Evolutionary conservation across 53 echinoderm and acorn worm genomes (phyloP).

Genomic region (Arbacia lixula): DNA sequence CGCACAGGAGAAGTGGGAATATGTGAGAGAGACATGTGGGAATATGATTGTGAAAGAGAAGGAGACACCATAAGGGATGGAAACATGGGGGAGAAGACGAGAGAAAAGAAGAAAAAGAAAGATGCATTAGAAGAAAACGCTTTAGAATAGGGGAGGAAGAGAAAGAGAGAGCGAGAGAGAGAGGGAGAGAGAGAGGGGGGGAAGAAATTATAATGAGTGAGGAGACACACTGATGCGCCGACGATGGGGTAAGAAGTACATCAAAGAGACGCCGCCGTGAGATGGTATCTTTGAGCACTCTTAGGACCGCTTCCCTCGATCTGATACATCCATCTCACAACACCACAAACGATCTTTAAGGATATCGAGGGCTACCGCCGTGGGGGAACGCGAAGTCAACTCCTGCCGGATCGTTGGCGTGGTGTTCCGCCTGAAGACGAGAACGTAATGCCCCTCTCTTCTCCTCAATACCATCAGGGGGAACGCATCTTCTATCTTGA

Average conservation of each 20-base stretch:
- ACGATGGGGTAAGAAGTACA: slow-evolving; percentile 32
- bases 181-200: no score
- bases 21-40: no score
- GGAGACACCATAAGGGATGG: no score
- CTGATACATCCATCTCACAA: slow-evolving; percentile 47
- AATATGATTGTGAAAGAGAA: no score
- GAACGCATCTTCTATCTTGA: slow-evolving; percentile 4
- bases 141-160: no score
- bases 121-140: no score
- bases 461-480: not conserved
- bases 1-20: no score
- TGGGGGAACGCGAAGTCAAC: not conserved
- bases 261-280: slow-evolving; percentile 31
- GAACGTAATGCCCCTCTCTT: not conserved
- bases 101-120: no score
- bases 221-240: no score
- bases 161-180: no score
- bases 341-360: slow-evolving; percentile 31
- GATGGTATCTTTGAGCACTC: slow-evolving; percentile 48
- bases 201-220: no score
- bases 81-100: no score
- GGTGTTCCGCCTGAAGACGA: not conserved
- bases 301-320: slow-evolving; percentile 33
- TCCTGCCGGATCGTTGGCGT: not conserved
- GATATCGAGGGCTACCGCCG: not conserved